Base-by-base conservation (phyloP, 2,797 vertebrate species). In the Moxostoma hubbsi region DNA sequence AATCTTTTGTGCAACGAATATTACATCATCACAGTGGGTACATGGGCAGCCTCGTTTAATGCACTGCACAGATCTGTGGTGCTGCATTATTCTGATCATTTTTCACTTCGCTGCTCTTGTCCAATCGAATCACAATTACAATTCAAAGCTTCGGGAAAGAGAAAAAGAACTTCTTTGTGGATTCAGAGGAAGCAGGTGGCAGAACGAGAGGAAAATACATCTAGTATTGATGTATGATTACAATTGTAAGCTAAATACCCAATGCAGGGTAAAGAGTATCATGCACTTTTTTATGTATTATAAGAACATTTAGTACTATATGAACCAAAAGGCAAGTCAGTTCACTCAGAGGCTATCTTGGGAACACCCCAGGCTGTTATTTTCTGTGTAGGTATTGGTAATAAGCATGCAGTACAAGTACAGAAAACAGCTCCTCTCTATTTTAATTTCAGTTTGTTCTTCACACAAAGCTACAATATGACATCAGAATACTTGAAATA, bases 41-140 rank as follows among this genome's bases (percentile, higher is more conserved):
- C 90, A 94, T 89, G 90, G 36, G 81, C 54, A 84, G 82, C 90
- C 92, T 91, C 92, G 92, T 93, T 85, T 89, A 76, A 83, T 73
- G 82, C 81, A 73, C 81, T 84, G 85, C 75, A 83, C 79, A 61
- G 75, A 64, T 85, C 46, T 59, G 47, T 46, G 12, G 18, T 62
- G 84, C 82, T 80, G 50, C 78, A 81, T 90, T 91, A 88, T 93
- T 91, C 88, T 86, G 85, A 83, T 77, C 85, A 74, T 85, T 89
- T 91, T 90, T 89, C 89, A 90, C 89, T 89, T 88, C 85, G 83
- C 84, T 85, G 90, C 87, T 88, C 90, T 80, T 85, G 90, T 92
- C 89, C 73, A 65, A 82, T 92, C 86, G 59, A 83, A 92, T 93
- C 83, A 91, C 88, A 89, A 91, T 89, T 72, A 85, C 84, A 84